phyloP scores from a whole-genome alignment of 1,140 invertebrate species.

The Papilio machaon region DNA sequence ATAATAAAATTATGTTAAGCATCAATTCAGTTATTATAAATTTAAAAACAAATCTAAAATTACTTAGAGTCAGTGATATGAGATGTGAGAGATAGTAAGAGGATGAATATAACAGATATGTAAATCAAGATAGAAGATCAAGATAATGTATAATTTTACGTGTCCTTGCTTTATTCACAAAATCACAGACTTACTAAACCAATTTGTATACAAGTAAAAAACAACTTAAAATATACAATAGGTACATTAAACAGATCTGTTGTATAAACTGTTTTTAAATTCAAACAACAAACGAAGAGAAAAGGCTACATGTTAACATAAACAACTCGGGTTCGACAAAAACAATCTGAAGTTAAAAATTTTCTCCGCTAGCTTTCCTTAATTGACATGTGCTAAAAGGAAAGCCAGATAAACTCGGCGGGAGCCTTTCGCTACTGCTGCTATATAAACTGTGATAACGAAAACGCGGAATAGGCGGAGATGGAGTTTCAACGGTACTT shows the following conservation, averaged over 20 bases:
- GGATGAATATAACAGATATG: too few species aligned
- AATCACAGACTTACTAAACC: not conserved
- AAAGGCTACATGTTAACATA: not conserved
- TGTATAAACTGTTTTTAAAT: conserved; percentile 18
- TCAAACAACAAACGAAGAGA: not conserved
- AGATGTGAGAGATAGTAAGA: too few species aligned
- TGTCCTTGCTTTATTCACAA: too few species aligned
- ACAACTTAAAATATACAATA: not conserved
- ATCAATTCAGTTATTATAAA: too few species aligned
- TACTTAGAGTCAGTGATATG: too few species aligned
- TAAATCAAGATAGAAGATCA: too few species aligned
- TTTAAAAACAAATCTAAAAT: too few species aligned
- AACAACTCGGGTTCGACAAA: conserved; percentile 14
- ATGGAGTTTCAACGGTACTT: not conserved
- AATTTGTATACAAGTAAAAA: not conserved
- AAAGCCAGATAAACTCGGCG: conserved; percentile 35
- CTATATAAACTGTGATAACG: conserved; percentile 19
- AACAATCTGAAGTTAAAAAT: conserved; percentile 14
- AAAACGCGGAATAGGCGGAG: conserved; percentile 21
- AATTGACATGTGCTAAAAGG: conserved; percentile 39
- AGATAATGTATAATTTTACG: too few species aligned
- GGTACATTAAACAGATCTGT: conserved; percentile 1
- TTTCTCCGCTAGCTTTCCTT: conserved; percentile 15
- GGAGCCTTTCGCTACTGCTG: conserved; percentile 6
- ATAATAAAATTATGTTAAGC: too few species aligned